These are phyloP conservation scores for Ips nitidus DNA, from an alignment of 1,140 invertebrate genomes.

Conservation along the genomic window DNA sequence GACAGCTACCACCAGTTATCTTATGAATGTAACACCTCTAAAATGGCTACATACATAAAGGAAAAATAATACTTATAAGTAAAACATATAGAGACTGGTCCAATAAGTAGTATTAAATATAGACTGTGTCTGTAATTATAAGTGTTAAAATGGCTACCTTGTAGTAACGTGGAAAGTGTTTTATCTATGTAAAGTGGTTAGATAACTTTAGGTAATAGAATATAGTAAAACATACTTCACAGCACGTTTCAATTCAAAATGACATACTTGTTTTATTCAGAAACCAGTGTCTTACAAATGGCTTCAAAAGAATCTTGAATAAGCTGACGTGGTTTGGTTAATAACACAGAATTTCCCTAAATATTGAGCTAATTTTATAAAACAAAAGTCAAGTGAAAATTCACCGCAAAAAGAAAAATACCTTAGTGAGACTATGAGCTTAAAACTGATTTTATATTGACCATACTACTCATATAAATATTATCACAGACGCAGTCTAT, in stretches of 20 bases:
- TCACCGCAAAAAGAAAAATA: not conserved
- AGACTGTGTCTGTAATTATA: slow-evolving; percentile 5
- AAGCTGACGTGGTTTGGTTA: too few species aligned
- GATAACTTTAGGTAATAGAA: too few species aligned
- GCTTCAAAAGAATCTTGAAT: too few species aligned
- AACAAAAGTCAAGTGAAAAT: too few species aligned
- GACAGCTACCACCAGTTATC: not conserved
- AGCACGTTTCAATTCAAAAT: too few species aligned
- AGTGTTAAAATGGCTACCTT: not conserved
- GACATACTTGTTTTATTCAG: too few species aligned
- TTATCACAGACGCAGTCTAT: slow-evolving; percentile 24
- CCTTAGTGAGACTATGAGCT: not conserved
- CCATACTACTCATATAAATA: not conserved
- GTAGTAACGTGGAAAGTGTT: not conserved
- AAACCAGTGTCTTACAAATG: too few species aligned
- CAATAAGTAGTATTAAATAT: slow-evolving; percentile 25
- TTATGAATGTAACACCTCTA: not conserved
- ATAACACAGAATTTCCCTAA: too few species aligned
- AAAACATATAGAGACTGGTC: slow-evolving; percentile 24
- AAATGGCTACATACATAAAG: slow-evolving; percentile 20
- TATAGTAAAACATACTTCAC: too few species aligned
- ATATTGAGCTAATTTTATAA: too few species aligned
- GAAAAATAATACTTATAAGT: slow-evolving; percentile 33
- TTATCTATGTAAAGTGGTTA: too few species aligned
- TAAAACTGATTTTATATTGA: not conserved